Evolutionary conservation across 2,797 vertebrate species (phyloP).

Genomic region (Novumbra hubbsi): DNA sequence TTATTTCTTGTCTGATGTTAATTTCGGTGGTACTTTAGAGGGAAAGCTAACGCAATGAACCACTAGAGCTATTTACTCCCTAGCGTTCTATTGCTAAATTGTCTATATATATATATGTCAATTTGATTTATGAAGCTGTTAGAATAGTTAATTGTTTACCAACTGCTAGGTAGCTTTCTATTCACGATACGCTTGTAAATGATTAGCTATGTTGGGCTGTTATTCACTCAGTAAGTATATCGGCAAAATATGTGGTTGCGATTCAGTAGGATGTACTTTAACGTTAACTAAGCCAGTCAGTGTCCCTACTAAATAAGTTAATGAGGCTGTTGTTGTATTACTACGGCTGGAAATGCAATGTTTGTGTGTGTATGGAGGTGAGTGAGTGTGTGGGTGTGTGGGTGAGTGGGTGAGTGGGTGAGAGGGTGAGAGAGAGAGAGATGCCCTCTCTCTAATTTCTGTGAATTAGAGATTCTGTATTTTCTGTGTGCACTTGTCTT

Average conservation of each 20-base stretch:
- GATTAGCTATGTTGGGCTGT: not conserved
- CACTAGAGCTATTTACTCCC: not conserved
- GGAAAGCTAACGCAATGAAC: not conserved
- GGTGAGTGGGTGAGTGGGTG: conserved; percentile 7
- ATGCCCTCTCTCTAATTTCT: not conserved
- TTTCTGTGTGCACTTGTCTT: not conserved
- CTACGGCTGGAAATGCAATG: not conserved
- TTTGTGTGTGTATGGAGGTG: not conserved
- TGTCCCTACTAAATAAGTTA: not conserved
- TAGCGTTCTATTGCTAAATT: not conserved
- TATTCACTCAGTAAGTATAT: not conserved
- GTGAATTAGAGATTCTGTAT: not conserved
- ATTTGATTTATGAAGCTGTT: not conserved
- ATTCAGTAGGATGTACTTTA: not conserved
- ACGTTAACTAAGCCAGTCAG: too few relatives aligned
- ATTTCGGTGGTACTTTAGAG: not conserved
- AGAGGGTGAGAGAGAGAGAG: conserved; percentile 1
- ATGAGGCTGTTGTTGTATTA: not conserved
- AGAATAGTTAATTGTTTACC: conserved; percentile 2
- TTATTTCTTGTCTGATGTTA: not conserved
- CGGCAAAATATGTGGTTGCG: not conserved
- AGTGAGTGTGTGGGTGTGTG: not conserved
- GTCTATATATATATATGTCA: not conserved
- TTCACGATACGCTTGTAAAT: not conserved
- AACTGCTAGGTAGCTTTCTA: not conserved